phyloP scores from a whole-genome alignment of 1,140 invertebrate species.

The Drosophila eugracilis region DNA sequence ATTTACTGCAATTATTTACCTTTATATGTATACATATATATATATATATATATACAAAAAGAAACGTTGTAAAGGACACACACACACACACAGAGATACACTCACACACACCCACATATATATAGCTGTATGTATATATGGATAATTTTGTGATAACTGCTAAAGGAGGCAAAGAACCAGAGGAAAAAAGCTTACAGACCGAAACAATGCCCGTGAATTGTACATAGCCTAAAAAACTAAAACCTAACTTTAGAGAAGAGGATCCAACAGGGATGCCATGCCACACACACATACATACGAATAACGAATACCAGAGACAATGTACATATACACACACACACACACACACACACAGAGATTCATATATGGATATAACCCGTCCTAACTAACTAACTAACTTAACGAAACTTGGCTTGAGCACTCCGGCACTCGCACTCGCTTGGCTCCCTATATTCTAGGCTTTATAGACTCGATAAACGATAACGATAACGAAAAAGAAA shows the following conservation, averaged over 20 bases:
- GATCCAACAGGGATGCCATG: conserved; percentile 6
- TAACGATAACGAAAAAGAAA: background rate
- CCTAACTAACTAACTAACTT: conserved; percentile 24
- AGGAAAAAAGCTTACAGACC: conserved; percentile 25
- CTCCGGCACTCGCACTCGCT: conserved; percentile 39
- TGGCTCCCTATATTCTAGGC: conserved; percentile 31
- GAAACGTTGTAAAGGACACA: conserved; percentile 21
- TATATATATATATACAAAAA: conserved; percentile 28
- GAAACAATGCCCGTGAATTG: conserved; percentile 72
- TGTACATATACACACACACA: conserved; percentile 3
- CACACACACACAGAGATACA: conserved; percentile 14
- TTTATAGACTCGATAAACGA: conserved; percentile 20
- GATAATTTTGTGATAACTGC: conserved; percentile 79
- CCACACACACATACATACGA: conserved; percentile 7
- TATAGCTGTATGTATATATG: conserved; percentile 53
- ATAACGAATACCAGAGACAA: background rate
- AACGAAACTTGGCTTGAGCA: conserved; percentile 39
- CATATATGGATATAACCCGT: conserved; percentile 43
- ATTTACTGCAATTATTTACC: conserved; percentile 81
- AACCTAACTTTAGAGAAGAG: conserved; percentile 25
- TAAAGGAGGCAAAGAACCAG: conserved; percentile 49
- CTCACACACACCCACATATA: conserved; percentile 30
- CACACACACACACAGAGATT: conserved; percentile 3
- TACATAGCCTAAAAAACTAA: conserved; percentile 49
- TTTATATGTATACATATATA: conserved; percentile 61